Percentiles rank a stretch among this genome's conserved stretches.
phyloP scores from a whole-genome alignment of 2,113 vertebrate genomes.

The Zonotrichia leucophrys region DNA sequence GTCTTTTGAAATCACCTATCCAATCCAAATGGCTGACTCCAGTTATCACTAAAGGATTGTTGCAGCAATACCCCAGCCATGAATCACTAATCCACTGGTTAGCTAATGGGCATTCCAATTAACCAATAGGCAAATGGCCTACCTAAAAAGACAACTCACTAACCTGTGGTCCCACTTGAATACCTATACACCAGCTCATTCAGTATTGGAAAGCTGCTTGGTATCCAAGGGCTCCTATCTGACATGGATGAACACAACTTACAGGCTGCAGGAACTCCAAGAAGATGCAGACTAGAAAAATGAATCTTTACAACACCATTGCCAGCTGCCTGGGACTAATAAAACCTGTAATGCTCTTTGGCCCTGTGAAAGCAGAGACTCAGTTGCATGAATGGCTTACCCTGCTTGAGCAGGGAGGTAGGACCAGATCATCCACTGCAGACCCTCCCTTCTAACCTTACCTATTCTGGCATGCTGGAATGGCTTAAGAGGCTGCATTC shows the following conservation, averaged over 20 bases:
- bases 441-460: not conserved
- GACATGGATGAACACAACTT: fast-evolving
- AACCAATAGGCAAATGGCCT: not conserved
- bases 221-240: not conserved
- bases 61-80: not conserved
- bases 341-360: not conserved
- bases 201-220: not conserved
- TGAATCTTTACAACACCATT: not conserved
- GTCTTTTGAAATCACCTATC: not conserved
- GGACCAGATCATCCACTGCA: not conserved
- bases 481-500: not conserved
- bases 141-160: not conserved
- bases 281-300: not conserved
- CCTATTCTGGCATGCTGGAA: not conserved
- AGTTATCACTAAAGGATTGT: not conserved
- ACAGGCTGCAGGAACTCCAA: not conserved
- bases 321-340: not conserved
- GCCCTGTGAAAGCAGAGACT: not conserved
- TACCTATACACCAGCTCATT: not conserved
- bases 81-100: not conserved
- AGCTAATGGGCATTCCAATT: not conserved
- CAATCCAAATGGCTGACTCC: not conserved
- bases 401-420: not conserved
- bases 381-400: not conserved
- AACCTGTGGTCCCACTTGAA: not conserved